Evolutionary conservation across 1,140 invertebrate genomes (phyloP).

Genomic region (Diploscapter pachys): DNA sequence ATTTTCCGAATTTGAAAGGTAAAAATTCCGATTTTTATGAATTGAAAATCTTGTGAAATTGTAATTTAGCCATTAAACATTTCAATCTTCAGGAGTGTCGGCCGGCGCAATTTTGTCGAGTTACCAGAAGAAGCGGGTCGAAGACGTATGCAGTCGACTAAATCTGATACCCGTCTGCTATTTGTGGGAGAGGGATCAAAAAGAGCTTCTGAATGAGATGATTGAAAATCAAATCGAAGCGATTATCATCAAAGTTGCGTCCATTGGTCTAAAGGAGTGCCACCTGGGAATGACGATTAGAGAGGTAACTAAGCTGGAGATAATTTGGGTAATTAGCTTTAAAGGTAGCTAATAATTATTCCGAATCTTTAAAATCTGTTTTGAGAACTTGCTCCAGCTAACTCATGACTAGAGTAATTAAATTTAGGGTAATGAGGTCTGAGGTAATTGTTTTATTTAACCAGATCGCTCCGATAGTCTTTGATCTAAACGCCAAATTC

Average conservation of each 20-base stretch:
- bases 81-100: constrained; percentile 75
- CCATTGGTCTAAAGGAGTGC: constrained; percentile 71
- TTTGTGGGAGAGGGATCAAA: constrained; percentile 88
- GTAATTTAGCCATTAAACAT: constrained; percentile 17
- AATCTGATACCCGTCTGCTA: constrained; percentile 82
- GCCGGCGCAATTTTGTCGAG: constrained; percentile 94
- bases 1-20: constrained; percentile 56
- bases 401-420: too few species aligned
- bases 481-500: constrained; percentile 69
- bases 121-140: constrained; percentile 92
- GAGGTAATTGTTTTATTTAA: constrained; percentile 40
- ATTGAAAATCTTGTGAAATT: constrained; percentile 21
- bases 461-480: constrained; percentile 68
- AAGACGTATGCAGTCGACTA: constrained; percentile 92
- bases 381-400: too few species aligned
- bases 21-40: constrained; percentile 9
- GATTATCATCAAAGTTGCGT: constrained; percentile 81
- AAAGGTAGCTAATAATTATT: too few species aligned
- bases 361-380: too few species aligned
- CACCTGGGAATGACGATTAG: constrained; percentile 82
- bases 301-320: constrained; percentile 67
- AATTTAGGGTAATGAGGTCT: too few species aligned
- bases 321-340: too few species aligned
- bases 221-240: constrained; percentile 85
- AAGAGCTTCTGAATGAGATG: constrained; percentile 92